Percentiles rank a stretch among this genome's conserved stretches.
These are phyloP conservation scores for Pterocles burchelli DNA, from an alignment of 2,113 vertebrate species.

Conservation along the genomic window DNA sequence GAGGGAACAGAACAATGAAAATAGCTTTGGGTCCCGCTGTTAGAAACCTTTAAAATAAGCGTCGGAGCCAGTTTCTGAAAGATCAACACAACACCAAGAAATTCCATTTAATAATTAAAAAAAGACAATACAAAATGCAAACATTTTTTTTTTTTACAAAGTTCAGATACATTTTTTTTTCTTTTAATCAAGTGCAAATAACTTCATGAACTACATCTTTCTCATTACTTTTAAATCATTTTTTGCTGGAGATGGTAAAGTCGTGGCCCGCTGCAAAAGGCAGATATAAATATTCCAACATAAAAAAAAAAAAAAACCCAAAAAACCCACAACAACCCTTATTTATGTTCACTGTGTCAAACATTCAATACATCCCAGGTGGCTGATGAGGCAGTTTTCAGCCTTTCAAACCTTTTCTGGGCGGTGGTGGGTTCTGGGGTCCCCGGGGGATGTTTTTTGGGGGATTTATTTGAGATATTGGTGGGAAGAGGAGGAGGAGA, in stretches of 20 bases:
- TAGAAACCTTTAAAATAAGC: constrained; percentile 31
- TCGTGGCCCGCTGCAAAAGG: constrained; percentile 56
- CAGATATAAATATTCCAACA: constrained; percentile 69
- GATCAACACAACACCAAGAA: constrained; percentile 65
- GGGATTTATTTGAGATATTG: background rate
- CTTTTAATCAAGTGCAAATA: constrained; percentile 96
- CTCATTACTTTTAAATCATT: constrained; percentile 41
- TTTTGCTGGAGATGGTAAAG: constrained; percentile 50
- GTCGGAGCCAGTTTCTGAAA: constrained; percentile 36
- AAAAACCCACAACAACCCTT: background rate
- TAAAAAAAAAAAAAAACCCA: background rate
- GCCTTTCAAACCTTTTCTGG: constrained; percentile 33
- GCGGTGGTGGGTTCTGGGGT: background rate
- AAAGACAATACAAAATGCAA: constrained; percentile 98
- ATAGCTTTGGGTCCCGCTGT: background rate
- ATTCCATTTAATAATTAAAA: constrained; percentile 84
- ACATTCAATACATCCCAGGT: constrained; percentile 12
- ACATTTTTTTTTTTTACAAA: constrained; percentile 93
- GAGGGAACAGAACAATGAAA: constrained; percentile 36
- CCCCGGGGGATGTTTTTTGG: rapidly evolving
- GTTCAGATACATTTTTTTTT: constrained; percentile 91
- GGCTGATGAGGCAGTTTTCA: constrained; percentile 36
- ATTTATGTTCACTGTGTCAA: background rate
- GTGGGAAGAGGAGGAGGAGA: background rate
- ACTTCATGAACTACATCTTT: constrained; percentile 87